Evolutionary conservation across 2,113 vertebrate species (phyloP), one percentile per base, ranked within the genome.

Genomic region (Notarius quadriscutis): DNA sequence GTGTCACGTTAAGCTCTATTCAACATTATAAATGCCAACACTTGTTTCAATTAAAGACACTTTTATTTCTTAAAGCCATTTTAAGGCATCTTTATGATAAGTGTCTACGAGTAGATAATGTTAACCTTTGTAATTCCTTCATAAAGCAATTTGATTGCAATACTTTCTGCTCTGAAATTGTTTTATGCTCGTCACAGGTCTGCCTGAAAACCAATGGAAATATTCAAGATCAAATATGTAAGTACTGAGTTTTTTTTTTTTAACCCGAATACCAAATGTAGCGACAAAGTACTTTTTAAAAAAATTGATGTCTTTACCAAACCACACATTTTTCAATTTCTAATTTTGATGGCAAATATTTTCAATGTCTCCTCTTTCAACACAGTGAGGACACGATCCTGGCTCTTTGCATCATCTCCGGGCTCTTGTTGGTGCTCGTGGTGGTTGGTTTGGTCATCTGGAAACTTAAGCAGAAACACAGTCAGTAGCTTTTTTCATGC

Each of bases 361-460:
- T 65, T 50, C 5, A 65, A 57, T 20, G 25, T 75, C 51, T 10
- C 20, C 34, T 25, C 27, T 82, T 30, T 86, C 20, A 50, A 10
- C 12, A 50, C 55, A 79, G 65, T 6, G 2, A 41, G 1, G 8
- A n/a, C 17, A 57, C 78, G 22, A 18, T 75, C 1, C 50, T 78
- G 22, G 57, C 48, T 2, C 51, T 88, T 60, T 67, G 20, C 12
- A 78, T 86, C 5, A 82, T 41, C 20, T 11, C 58, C 48, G 81
- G 81, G 0, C 48, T 86, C 4, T 79, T 89, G 25, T 60, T 89
- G 30, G 62, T 90, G 60, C 84, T 89, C 2, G 2, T 65, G 7
- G 12, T 84, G 82, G 2, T 84, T 62, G 86, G 34, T 53, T 58
- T 69, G 22, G 27, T 82, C 5, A 75, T 84, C 86, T 88, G 90